phyloP scores from a whole-genome alignment of 2,113 vertebrate species.

The Prietella phreatophila region DNA sequence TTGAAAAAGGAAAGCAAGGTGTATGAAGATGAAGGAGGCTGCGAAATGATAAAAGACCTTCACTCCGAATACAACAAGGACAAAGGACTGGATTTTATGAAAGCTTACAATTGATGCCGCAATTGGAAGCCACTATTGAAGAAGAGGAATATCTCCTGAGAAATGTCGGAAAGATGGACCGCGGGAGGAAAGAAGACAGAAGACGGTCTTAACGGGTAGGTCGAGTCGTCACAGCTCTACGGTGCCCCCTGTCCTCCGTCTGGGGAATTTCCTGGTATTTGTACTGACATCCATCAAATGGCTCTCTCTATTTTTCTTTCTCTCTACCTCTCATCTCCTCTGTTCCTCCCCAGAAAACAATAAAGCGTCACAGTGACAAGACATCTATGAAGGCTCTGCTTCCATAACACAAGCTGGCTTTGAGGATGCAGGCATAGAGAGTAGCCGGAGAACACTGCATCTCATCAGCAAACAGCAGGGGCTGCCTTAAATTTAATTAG shows the following conservation, averaged over 20 bases:
- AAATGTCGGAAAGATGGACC: background rate
- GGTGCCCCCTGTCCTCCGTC: slow-evolving; percentile 30
- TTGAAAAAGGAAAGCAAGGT: background rate
- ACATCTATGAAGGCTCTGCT: slow-evolving; percentile 38
- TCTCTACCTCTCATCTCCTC: slow-evolving; percentile 21
- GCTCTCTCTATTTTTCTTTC: slow-evolving; percentile 28
- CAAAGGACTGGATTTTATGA: background rate
- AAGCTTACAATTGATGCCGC: background rate
- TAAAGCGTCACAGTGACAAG: slow-evolving; percentile 40
- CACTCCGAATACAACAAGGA: background rate
- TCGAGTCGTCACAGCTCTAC: slow-evolving; percentile 9
- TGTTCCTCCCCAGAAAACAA: slow-evolving; percentile 39
- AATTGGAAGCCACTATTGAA: background rate
- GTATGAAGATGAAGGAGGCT: slow-evolving; percentile 2
- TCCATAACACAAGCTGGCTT: slow-evolving; percentile 41
- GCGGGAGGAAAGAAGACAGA: background rate
- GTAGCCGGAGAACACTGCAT: slow-evolving; percentile 44
- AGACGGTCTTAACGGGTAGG: background rate
- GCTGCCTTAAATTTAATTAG: slow-evolving; percentile 57
- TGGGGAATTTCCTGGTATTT: slow-evolving; percentile 22
- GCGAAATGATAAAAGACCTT: slow-evolving; percentile 3
- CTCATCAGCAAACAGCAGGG: slow-evolving; percentile 52
- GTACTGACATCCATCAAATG: slow-evolving; percentile 25
- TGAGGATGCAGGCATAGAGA: slow-evolving; percentile 41
- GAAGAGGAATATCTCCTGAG: background rate